A percentile compares a stretch with the other conserved stretches of the same genome.
Evolutionary conservation across 2,888 invertebrate genomes (phyloP).

Genomic region (Macrosoma leucophasiata): DNA sequence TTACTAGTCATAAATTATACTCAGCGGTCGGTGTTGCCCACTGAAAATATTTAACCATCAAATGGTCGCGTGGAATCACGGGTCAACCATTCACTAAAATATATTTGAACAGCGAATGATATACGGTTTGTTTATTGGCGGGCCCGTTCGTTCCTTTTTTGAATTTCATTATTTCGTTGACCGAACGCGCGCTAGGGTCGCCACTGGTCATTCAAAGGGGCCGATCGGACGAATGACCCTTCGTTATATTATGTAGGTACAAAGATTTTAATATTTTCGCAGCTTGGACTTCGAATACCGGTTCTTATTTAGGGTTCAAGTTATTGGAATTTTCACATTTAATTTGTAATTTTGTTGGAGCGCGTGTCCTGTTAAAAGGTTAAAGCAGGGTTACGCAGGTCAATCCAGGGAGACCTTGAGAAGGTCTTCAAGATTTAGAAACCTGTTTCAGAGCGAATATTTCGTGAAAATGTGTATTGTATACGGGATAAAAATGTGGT

Average conservation of each 20-base stretch:
- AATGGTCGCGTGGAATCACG: constrained; percentile 70
- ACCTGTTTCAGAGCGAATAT: constrained; percentile 54
- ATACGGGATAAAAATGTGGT: too few relatives aligned
- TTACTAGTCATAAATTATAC: constrained; percentile 62
- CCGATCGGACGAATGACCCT: constrained; percentile 55
- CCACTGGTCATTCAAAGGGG: constrained; percentile 56
- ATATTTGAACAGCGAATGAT: constrained; percentile 74
- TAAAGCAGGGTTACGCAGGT: constrained; percentile 49
- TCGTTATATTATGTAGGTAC: constrained; percentile 64
- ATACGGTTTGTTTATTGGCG: constrained; percentile 76
- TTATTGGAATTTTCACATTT: constrained; percentile 70
- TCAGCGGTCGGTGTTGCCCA: constrained; percentile 55
- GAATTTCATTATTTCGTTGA: constrained; percentile 65
- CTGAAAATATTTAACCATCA: constrained; percentile 71
- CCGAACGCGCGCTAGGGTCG: constrained; percentile 65
- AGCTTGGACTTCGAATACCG: constrained; percentile 56
- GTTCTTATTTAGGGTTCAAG: constrained; percentile 41
- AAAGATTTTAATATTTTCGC: constrained; percentile 63
- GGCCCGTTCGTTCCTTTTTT: constrained; percentile 65
- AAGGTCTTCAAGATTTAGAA: too few relatives aligned
- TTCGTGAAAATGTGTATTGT: too few relatives aligned
- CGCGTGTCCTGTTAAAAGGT: constrained; percentile 61
- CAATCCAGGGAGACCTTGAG: too few relatives aligned
- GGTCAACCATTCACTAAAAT: constrained; percentile 70
- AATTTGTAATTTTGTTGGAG: constrained; percentile 61